These are phyloP conservation scores for Nephila pilipes DNA, from an alignment of 1,140 invertebrate genomes.

Conservation along the genomic window DNA sequence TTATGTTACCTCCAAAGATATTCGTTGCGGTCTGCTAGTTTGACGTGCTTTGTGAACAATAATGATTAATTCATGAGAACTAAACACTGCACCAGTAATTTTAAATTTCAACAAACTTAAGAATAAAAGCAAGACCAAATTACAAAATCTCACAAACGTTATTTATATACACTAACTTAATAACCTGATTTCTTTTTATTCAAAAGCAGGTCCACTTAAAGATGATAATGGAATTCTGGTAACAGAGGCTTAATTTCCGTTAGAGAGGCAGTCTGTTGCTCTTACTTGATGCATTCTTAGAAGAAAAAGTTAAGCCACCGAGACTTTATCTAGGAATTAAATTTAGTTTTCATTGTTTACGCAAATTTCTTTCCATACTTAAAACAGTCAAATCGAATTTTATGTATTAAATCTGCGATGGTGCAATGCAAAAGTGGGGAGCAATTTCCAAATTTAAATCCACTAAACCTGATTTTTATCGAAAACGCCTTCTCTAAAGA, in stretches of 20 bases:
- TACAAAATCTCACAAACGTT: neutral
- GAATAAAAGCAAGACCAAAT: neutral
- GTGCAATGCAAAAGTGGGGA: constrained; percentile 34
- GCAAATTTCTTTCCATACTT: constrained; percentile 46
- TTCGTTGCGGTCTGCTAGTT: too few relatives aligned
- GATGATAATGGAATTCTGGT: constrained; percentile 35
- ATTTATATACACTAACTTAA: neutral
- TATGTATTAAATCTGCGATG: constrained; percentile 54
- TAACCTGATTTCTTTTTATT: neutral
- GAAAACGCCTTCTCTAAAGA: constrained; percentile 33
- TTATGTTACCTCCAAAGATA: too few relatives aligned
- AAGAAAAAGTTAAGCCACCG: neutral
- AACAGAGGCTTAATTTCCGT: constrained; percentile 27
- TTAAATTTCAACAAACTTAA: neutral
- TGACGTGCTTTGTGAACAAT: too few relatives aligned
- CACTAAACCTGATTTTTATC: constrained; percentile 64
- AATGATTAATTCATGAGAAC: neutral
- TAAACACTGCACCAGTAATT: neutral
- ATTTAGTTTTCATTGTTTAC: constrained; percentile 53
- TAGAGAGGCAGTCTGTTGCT: constrained; percentile 9
- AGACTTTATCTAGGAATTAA: constrained; percentile 46
- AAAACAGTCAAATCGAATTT: constrained; percentile 50
- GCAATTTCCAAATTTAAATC: constrained; percentile 62
- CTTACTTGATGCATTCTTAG: constrained; percentile 5
- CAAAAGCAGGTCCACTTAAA: neutral